Conservation (phyloP, 2,888 invertebrate genomes). For the Drosophila neutralis region DNA sequence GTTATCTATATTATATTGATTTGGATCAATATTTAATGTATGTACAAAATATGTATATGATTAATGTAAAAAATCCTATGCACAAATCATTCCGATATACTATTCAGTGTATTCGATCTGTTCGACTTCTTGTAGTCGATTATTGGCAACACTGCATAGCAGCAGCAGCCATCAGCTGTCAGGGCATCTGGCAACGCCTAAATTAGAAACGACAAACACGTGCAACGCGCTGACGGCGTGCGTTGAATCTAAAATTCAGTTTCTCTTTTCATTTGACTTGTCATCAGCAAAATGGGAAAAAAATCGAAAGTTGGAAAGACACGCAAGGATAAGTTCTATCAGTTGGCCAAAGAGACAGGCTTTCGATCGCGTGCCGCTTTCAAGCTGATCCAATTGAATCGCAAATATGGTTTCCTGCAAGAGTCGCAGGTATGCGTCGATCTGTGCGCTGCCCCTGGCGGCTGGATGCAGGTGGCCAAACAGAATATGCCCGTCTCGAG, state of each 20-base stretch:
- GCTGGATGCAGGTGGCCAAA: constrained; percentile 99
- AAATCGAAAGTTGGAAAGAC: constrained; percentile 99
- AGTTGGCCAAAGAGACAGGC: constrained; percentile 99
- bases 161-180: constrained; percentile 23
- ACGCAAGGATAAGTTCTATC: constrained; percentile 99
- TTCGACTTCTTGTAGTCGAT: neutral
- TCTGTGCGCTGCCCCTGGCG: constrained; percentile 99
- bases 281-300: constrained; percentile 91
- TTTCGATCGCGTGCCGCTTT: constrained; percentile 99
- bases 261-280: constrained; percentile 21
- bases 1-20: neutral
- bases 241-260: constrained; percentile 8
- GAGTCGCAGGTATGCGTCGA: constrained; percentile 98
- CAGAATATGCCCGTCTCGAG: constrained; percentile 99
- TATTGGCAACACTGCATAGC: constrained; percentile 3
- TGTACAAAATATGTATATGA: neutral
- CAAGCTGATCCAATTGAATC: constrained; percentile 98
- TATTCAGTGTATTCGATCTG: neutral
- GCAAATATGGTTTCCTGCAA: constrained; percentile 98
- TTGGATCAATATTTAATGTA: neutral
- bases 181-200: constrained; percentile 39
- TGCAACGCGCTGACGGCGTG: constrained; percentile 56
- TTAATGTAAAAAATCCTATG: neutral
- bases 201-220: constrained; percentile 47
- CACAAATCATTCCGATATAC: neutral